These are phyloP conservation scores for Phrynocephalus versicolor DNA, from an alignment of 2,113 vertebrate species.

Conservation along the genomic window DNA sequence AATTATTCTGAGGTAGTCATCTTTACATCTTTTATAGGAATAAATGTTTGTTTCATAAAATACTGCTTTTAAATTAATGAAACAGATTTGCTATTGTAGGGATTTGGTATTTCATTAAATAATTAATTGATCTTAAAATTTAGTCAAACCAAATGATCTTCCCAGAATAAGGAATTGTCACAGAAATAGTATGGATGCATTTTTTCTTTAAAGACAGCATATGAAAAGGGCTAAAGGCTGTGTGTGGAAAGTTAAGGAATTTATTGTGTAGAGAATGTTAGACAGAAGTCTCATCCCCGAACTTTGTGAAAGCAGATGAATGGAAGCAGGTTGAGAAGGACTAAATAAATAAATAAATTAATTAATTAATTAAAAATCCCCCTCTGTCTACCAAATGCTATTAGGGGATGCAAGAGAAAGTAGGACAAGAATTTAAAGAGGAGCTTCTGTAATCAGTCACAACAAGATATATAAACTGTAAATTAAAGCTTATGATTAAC, in stretches of 20 bases:
- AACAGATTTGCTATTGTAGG: background rate
- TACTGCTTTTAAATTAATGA: constrained; percentile 27
- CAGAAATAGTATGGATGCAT: background rate
- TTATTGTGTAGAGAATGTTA: background rate
- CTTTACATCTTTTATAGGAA: constrained; percentile 47
- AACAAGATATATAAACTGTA: background rate
- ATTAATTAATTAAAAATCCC: no score
- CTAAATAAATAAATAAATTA: no score
- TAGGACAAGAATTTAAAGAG: background rate
- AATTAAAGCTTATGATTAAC: background rate
- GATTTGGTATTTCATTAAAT: constrained; percentile 6
- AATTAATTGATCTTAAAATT: constrained; percentile 16
- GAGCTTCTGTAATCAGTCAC: background rate
- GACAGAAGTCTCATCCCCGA: background rate
- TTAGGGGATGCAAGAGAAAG: background rate
- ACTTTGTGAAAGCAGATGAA: background rate
- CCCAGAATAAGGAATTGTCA: background rate
- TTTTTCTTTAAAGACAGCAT: constrained; percentile 30
- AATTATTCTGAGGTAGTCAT: constrained; percentile 31
- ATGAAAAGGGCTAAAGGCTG: background rate
- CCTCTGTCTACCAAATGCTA: background rate
- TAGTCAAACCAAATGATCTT: constrained; percentile 18
- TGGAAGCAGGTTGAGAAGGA: background rate
- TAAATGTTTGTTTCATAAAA: constrained; percentile 33
- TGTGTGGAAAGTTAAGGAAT: background rate